Evolutionary conservation across 2,888 invertebrate genomes (phyloP).

Genomic region (Tachystola acroxantha): DNA sequence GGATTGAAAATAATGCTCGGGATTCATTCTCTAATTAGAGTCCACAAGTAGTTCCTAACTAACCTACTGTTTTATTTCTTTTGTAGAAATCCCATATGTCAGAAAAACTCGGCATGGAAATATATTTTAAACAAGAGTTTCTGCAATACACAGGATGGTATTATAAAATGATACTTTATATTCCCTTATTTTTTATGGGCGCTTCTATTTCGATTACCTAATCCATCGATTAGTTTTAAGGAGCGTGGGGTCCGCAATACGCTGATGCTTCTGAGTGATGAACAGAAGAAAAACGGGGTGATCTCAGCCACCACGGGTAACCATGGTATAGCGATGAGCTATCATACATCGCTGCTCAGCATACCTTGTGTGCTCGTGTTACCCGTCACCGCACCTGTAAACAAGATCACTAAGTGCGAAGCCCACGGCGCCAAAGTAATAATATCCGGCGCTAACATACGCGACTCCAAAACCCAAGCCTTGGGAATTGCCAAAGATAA

Average conservation of each 20-base stretch:
- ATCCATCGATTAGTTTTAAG: conserved; percentile 83
- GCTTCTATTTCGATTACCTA: background rate
- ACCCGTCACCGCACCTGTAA: conserved; percentile 92
- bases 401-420: conserved; percentile 92
- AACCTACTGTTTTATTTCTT: too few relatives aligned
- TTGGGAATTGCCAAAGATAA: conserved; percentile 84
- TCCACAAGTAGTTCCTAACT: too few relatives aligned
- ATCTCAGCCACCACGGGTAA: conserved; percentile 95
- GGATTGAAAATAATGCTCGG: too few relatives aligned
- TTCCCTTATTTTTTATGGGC: background rate
- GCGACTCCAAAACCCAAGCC: conserved; percentile 87
- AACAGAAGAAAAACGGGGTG: conserved; percentile 87
- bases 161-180: background rate
- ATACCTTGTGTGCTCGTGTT: conserved; percentile 90
- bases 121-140: conserved; percentile 95
- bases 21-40: too few relatives aligned
- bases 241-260: conserved; percentile 94
- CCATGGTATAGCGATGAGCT: conserved; percentile 88
- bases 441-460: conserved; percentile 86
- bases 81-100: conserved; percentile 88
- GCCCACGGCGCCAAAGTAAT: conserved; percentile 89
- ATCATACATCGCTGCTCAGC: conserved; percentile 83
- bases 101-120: conserved; percentile 86
- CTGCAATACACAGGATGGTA: conserved; percentile 94
- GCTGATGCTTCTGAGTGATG: conserved; percentile 83